phyloP scores from a whole-genome alignment of 2,888 invertebrate species.

The Ophraella communa region DNA sequence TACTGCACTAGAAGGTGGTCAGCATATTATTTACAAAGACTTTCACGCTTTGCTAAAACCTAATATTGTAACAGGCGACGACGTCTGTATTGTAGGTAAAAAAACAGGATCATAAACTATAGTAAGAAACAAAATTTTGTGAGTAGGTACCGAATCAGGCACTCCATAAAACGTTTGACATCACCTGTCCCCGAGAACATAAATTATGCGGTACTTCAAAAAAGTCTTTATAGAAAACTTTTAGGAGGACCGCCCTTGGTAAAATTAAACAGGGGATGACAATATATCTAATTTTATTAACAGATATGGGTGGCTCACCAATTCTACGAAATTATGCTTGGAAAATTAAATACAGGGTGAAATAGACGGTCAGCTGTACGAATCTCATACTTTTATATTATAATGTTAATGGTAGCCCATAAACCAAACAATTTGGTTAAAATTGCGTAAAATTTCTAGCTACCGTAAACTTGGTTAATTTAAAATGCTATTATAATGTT shows the following conservation, averaged over 20 bases:
- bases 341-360: constrained; percentile 17
- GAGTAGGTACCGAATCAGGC: constrained; percentile 20
- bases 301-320: constrained; percentile 9
- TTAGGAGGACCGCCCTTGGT: constrained; percentile 41
- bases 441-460: not conserved
- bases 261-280: constrained; percentile 33
- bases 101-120: not conserved
- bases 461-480: not conserved
- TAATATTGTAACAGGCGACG: not conserved
- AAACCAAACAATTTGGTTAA: not conserved
- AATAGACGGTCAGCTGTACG: not conserved
- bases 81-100: constrained; percentile 18
- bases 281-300: constrained; percentile 28
- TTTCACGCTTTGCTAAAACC: too few relatives aligned
- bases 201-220: constrained; percentile 40
- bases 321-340: constrained; percentile 2
- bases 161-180: constrained; percentile 31
- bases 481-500: not conserved
- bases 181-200: constrained; percentile 36
- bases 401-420: not conserved
- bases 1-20: too few relatives aligned
- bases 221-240: constrained; percentile 36
- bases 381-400: constrained; percentile 1
- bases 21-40: too few relatives aligned
- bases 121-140: not conserved